Base-by-base conservation (phyloP, 2,113 vertebrate genomes). In the Empidonax alnorum region DNA sequence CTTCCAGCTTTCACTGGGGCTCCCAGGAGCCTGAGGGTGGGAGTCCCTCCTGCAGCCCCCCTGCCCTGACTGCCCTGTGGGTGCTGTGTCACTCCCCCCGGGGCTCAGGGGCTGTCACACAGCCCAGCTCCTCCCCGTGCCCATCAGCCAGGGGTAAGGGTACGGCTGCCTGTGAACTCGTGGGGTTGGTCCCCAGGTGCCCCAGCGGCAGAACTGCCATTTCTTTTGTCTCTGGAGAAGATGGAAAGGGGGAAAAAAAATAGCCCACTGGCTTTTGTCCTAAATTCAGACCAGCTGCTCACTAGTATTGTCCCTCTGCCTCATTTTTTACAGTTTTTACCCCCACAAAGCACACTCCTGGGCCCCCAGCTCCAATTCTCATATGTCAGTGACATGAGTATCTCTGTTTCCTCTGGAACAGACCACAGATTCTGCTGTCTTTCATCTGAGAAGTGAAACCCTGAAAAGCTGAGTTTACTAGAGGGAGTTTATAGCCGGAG, bases 251-350 rank as follows among this genome's bases (percentile, higher is more conserved):
- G 71, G 30, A 1, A 28, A 79, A 24, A 88, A 88, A 76, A 41
- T 11, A 90, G 14, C 41, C 33, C 69, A 52, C 82, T 55, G 50
- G 73, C 88, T 97, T 96, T 96, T 95, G 95, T 93, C 86, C 83
- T 95, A 93, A 95, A 96, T 93, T 91, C 93, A 93, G 94, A 94
- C 94, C 89, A 96, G 94, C 90, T 96, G 94, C 90, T 87, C 74
- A 24, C 58, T 55, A 30, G 69, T 30, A 87, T 37, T 96, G 92
- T 59, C 94, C 89, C 91, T 84, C 71, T 50, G 77, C 35, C 89
- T 93, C 5, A 22, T 21, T 39, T 86, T 95, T 93, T 75, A 89
- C 69, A 66, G 59, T 73, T 91, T 90, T 90, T 39, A 90, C 47
- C 68, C 83, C 66, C n/a, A 74, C 55, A 79, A 87, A 95, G 41